These are phyloP conservation scores for Petrocephalus zakoni DNA, from an alignment of 2,113 vertebrate genomes.

Conservation along the genomic window DNA sequence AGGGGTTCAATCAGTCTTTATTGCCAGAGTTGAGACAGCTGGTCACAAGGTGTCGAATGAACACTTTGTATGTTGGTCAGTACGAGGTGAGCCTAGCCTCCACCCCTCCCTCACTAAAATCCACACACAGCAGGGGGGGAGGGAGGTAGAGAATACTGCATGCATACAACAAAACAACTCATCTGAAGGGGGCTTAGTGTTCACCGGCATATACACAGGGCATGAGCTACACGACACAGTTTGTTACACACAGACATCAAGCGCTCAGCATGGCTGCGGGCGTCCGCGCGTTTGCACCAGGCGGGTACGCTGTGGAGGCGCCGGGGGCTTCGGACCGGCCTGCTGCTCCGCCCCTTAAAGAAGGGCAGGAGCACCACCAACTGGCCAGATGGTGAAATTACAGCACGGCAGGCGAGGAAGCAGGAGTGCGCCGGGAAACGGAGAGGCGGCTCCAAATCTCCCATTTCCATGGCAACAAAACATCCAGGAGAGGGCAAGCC, in stretches of 20 bases:
- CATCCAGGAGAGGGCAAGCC: not conserved
- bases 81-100: not conserved
- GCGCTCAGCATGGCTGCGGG: not conserved
- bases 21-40: constrained; percentile 21
- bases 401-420: not conserved
- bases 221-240: not conserved
- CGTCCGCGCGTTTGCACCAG: not conserved
- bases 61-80: not conserved
- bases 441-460: not conserved
- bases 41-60: constrained; percentile 9
- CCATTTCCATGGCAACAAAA: constrained; percentile 6
- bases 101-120: not conserved
- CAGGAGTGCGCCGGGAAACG: not conserved
- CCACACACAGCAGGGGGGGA: not conserved
- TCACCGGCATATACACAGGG: not conserved
- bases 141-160: not conserved
- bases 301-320: not conserved
- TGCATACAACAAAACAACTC: not conserved
- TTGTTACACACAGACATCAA: constrained; percentile 4
- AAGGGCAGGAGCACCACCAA: not conserved
- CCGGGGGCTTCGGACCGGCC: not conserved
- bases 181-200: not conserved
- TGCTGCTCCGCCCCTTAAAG: not conserved
- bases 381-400: not conserved
- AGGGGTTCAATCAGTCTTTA: constrained; percentile 20